phyloP scores from a whole-genome alignment of 2,113 vertebrate genomes.

The Dasyurus viverrinus region DNA sequence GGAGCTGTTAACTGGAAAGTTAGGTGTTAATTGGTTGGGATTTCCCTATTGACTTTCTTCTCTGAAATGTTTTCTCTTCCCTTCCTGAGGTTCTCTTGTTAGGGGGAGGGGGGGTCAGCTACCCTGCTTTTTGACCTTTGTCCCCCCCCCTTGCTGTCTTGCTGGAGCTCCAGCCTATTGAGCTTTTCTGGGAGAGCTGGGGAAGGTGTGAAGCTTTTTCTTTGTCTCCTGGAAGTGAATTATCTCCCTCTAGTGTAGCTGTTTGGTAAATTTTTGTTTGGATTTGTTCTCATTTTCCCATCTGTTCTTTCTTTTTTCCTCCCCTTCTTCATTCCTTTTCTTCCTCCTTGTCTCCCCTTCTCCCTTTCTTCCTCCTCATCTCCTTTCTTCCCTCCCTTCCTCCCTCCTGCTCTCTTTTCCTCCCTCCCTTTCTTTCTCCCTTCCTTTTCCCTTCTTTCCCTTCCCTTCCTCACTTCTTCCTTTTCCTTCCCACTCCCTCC shows the following conservation, averaged over 20 bases:
- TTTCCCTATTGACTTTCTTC: not conserved
- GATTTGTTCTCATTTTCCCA: not conserved
- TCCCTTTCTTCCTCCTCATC: fast-evolving
- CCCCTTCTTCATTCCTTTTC: fast-evolving
- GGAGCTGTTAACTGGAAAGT: not conserved
- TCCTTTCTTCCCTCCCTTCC: fast-evolving
- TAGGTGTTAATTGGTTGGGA: constrained; percentile 1
- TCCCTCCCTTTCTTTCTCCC: no score
- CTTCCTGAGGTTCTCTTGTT: not conserved
- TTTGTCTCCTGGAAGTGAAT: not conserved
- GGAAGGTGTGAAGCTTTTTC: not conserved
- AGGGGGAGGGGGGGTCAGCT: not conserved
- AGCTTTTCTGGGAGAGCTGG: not conserved
- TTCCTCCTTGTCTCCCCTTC: no score
- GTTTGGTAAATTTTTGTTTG: not conserved
- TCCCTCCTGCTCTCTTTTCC: not conserved
- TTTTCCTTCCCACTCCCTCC: no score
- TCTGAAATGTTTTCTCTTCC: not conserved
- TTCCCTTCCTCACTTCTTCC: no score
- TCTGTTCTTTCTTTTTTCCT: not conserved
- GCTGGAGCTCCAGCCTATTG: fast-evolving
- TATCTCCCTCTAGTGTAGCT: not conserved
- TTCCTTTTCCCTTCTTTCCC: no score
- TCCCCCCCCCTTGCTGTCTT: not conserved
- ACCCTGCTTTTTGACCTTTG: not conserved